Evolutionary conservation across 2,113 vertebrate genomes (phyloP).

Genomic region (Sclerurus mexicanus): DNA sequence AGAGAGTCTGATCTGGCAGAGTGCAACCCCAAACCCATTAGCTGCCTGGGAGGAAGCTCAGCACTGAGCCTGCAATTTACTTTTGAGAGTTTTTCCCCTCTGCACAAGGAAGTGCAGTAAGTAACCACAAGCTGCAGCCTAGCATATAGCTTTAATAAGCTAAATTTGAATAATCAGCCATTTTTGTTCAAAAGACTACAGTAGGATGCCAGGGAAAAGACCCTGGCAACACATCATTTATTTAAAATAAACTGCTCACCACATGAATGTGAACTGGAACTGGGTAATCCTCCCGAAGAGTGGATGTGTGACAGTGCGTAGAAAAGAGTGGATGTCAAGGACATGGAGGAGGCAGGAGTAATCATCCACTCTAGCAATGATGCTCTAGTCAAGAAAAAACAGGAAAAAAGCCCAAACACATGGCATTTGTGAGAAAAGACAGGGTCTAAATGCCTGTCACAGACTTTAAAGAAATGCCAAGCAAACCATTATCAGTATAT

Average conservation of each 20-base stretch:
- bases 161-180: not conserved
- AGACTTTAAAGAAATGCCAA: not conserved
- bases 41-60: not conserved
- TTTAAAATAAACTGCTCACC: not conserved
- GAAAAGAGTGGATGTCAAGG: not conserved
- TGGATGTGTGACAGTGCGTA: not conserved
- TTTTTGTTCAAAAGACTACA: not conserved
- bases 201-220: not conserved
- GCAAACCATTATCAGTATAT: not conserved
- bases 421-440: not conserved
- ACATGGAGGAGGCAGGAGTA: not conserved
- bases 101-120: not conserved
- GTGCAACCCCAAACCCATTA: not conserved
- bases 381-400: not conserved
- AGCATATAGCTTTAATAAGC: not conserved
- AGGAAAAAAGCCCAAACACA: not conserved
- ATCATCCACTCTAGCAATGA: not conserved
- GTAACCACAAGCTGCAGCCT: not conserved
- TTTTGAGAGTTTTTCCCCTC: not conserved
- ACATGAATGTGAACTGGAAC: not conserved
- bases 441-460: not conserved
- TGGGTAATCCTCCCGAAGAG: not conserved
- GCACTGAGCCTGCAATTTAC: not conserved
- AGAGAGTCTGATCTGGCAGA: not conserved
- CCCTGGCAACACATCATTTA: not conserved